Conservation (phyloP, 2,888 invertebrate genomes). For the Masnerella sp. region DNA sequence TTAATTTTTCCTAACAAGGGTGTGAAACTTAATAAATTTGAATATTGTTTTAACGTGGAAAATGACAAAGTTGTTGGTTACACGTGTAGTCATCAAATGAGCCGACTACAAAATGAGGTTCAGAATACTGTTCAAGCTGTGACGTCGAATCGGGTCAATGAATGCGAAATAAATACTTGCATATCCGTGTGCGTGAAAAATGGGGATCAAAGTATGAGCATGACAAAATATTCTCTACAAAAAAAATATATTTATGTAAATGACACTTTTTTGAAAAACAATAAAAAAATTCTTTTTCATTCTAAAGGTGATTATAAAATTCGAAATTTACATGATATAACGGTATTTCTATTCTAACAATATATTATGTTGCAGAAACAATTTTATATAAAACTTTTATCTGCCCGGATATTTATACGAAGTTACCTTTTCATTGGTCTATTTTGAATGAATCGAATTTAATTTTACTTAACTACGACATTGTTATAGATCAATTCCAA, state of each 20-base stretch:
- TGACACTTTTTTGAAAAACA: slow-evolving; percentile 18
- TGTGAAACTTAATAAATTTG: slow-evolving; percentile 3
- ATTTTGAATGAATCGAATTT: background rate
- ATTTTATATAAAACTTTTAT: background rate
- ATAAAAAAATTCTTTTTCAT: slow-evolving; percentile 3
- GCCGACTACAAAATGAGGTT: too few species aligned
- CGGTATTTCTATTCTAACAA: background rate
- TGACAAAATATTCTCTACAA: slow-evolving; percentile 7
- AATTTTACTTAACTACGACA: background rate
- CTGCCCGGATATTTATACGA: background rate
- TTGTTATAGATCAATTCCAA: background rate
- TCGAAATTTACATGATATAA: background rate
- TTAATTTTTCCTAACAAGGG: background rate
- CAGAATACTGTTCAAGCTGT: too few species aligned
- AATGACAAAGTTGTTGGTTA: background rate
- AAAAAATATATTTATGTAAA: slow-evolving; percentile 27
- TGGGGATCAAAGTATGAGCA: too few species aligned
- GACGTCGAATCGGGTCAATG: background rate
- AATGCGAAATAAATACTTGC: slow-evolving; percentile 21
- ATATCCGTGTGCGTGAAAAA: too few species aligned
- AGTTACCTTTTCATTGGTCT: background rate
- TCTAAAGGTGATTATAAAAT: slow-evolving; percentile 10
- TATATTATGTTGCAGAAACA: background rate
- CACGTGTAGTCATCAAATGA: background rate
- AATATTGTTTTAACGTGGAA: slow-evolving; percentile 24